Conservation (phyloP, 1,140 invertebrate genomes). For the Dendrolimus punctatus region DNA sequence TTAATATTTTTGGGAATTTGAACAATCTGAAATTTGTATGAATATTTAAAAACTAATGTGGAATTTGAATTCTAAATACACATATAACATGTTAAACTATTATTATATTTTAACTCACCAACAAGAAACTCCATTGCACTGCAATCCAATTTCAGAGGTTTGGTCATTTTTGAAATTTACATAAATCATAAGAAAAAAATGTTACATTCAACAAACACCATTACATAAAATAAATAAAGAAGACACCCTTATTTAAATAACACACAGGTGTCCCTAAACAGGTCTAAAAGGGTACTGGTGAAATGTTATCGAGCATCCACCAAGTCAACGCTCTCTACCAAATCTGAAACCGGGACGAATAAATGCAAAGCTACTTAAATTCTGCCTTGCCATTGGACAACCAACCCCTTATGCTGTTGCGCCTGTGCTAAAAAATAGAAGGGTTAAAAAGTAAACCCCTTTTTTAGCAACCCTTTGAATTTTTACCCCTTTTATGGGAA, state of each 20-base stretch:
- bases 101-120: too few species aligned
- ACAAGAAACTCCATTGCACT: too few species aligned
- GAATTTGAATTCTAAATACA: too few species aligned
- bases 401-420: constrained; percentile 52
- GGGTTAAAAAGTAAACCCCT: constrained; percentile 62
- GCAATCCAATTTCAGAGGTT: too few species aligned
- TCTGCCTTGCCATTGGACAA: constrained; percentile 51
- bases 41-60: too few species aligned
- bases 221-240: background rate
- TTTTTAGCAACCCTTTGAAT: constrained; percentile 42
- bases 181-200: too few species aligned
- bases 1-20: too few species aligned
- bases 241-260: constrained; percentile 18
- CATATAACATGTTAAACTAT: too few species aligned
- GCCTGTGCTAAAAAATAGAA: constrained; percentile 67
- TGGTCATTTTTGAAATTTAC: too few species aligned
- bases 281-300: constrained; percentile 33
- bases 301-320: constrained; percentile 21
- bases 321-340: constrained; percentile 9
- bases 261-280: constrained; percentile 28
- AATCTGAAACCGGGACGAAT: constrained; percentile 30
- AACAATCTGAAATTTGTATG: too few species aligned
- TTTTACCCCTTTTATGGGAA: constrained; percentile 31
- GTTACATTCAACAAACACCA: background rate
- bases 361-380: constrained; percentile 48